Base-by-base conservation (phyloP, 2,888 invertebrate species). In the Lepidochrysops patricia region DNA sequence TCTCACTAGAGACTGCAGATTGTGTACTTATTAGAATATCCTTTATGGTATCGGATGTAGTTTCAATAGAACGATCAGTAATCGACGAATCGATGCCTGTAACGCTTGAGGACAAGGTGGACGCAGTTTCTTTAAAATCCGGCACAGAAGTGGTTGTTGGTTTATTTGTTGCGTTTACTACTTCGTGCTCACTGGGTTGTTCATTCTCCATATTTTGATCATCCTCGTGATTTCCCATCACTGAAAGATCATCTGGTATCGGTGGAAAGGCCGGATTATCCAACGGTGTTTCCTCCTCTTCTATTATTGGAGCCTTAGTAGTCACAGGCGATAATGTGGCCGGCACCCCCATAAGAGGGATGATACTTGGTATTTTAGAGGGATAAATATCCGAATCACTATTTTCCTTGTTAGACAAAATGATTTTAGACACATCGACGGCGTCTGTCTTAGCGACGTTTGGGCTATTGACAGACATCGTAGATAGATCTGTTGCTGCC, bases 261-360 rank as follows among this genome's bases (percentile, higher is more conserved):
- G 89, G 89, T 0, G 89, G 89, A 60, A 89, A 89, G 4, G 88
- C 88, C 7, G 89, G 89, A 62, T 88, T 87, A 56, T 82, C 88
- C 37, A 74, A 63, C 7, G 73, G 70, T 2, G 73, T 62, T 62
- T 89, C 88, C 62, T 89, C 88, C 63, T 89, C 88, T 65, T 88
- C 85, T 5, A 85, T 70, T 1, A 80, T 70, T 1, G 82, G 74
- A 19, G 81, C 69, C 68, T 82, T 84, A 0, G 79, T 76, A 1
- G 78, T 80, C 19, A 73, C 76, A 3, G 71, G 72, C 5, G 72
- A 50, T n/a, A 43, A 37, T 12, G 54, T 43, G 66, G 27, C 71
- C 35, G 26, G 50, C 4, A 71, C 68, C 37, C 79, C 80, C 72
- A 75, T 78, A 15, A 78, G 74, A 19, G 77, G 74, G 15, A 77